Base-by-base conservation (phyloP, 2,797 vertebrate genomes). In the Telmatherina bonti region DNA sequence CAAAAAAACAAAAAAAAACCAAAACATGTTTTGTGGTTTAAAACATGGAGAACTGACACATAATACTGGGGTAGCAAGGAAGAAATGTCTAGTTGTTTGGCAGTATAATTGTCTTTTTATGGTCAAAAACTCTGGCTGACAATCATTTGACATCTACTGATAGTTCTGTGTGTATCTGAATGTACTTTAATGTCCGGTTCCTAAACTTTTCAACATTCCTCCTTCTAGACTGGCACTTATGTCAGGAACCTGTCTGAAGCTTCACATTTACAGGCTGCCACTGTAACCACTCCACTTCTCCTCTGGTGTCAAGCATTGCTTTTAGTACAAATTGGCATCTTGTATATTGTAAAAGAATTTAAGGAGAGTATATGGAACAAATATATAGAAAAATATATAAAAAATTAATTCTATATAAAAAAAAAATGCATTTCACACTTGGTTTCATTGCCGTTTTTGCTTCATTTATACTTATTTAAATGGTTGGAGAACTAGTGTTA, bases 401-500 rank as follows among this genome's bases (percentile, higher is more conserved):
- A 88, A 76, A 84, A 84, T 89, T 86, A 89, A 90, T 89, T 88
- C 83, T 90, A 89, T 81, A 90, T 82, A 75, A 80, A 81, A 74
- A 84, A 83, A n/a, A 31, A 7, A 31, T 81, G 79, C 84, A 88
- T 85, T 86, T 86, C 80, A 84, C 84, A 82, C 75, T 72, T 88
- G 64, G 55, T 85, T 87, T 90, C 75, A 74, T 87, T 85, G 85
- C 89, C 66, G 73, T 86, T 43, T 70, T 70, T 51, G 84, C 83
- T 85, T 93, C 90, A 91, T 86, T 85, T 70, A 49, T 92, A 92
- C 94, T 94, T 94, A 94, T 94, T 94, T 93, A 72, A 91, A 87
- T 35, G 83, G 85, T 90, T 87, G 84, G 83, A 55, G 89, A 85
- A 76, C 83, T 75, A 49, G 60, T 53, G n/a, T 47, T 22, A 54